Evolutionary conservation across 2,113 vertebrate genomes (phyloP).

Genomic region (Rhineura floridana): DNA sequence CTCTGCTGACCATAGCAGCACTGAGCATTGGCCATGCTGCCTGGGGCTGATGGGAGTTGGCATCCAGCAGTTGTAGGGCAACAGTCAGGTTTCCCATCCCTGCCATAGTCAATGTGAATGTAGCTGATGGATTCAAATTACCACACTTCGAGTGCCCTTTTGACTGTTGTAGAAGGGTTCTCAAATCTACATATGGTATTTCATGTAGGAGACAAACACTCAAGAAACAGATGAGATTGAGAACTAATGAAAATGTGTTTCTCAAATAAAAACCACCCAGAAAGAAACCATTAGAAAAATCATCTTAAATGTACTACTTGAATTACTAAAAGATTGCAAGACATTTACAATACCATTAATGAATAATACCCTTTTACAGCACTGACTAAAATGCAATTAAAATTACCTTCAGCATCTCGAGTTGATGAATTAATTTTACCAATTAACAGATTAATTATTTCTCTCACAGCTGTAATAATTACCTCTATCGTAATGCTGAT

Average conservation of each 20-base stretch:
- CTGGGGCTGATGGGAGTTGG: neutral
- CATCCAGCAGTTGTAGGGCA: neutral
- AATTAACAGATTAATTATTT: constrained; percentile 21
- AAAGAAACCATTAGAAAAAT: neutral
- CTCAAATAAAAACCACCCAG: neutral
- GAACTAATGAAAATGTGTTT: neutral
- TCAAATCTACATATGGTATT: neutral
- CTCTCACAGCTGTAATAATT: neutral
- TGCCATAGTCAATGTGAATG: neutral
- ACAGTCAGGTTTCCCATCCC: neutral
- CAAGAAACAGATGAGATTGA: neutral
- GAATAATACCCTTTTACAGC: neutral
- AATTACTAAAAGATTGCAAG: neutral
- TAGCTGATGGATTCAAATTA: neutral
- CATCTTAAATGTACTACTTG: neutral
- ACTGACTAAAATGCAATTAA: neutral
- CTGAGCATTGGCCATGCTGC: neutral
- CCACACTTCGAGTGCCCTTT: no score
- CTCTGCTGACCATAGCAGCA: no score
- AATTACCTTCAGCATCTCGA: neutral
- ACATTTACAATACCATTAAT: neutral
- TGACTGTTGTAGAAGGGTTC: neutral
- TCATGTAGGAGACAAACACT: neutral
- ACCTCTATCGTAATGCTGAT: neutral
- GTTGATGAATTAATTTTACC: constrained; percentile 11